Conservation (phyloP, 2,113 vertebrate species). For the Rousettus leschenaultii region DNA sequence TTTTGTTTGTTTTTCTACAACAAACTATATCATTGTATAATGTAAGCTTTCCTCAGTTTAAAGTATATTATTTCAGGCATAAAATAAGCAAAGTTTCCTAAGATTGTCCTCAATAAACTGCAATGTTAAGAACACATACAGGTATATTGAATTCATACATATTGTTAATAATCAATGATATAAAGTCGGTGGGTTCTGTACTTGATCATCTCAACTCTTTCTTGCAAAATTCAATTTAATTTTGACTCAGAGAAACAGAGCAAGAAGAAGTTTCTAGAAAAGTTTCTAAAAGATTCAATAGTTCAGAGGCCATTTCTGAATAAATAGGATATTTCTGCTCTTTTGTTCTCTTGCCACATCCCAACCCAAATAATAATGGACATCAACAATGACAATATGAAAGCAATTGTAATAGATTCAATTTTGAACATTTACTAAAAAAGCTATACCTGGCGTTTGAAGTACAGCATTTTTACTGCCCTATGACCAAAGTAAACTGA, state of each 20-base stretch:
- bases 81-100: neutral
- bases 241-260: neutral
- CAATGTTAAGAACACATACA: neutral
- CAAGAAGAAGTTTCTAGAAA: neutral
- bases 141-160: neutral
- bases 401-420: neutral
- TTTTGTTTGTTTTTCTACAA: neutral
- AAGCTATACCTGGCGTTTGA: neutral
- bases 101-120: neutral
- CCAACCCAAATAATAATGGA: neutral
- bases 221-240: neutral
- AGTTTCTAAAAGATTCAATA: neutral
- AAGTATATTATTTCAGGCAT: neutral
- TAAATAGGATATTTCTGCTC: neutral
- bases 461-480: conserved; percentile 19
- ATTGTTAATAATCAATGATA: neutral
- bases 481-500: conserved; percentile 21
- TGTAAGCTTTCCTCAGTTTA: neutral
- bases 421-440: conserved; percentile 20
- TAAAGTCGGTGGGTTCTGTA: neutral
- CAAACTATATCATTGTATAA: neutral
- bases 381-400: neutral
- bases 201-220: neutral
- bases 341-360: neutral
- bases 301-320: neutral